Evolutionary conservation across 64 coral and sea anemone genomes (phyloP).

Genomic region (Catalaphyllia jardinei): DNA sequence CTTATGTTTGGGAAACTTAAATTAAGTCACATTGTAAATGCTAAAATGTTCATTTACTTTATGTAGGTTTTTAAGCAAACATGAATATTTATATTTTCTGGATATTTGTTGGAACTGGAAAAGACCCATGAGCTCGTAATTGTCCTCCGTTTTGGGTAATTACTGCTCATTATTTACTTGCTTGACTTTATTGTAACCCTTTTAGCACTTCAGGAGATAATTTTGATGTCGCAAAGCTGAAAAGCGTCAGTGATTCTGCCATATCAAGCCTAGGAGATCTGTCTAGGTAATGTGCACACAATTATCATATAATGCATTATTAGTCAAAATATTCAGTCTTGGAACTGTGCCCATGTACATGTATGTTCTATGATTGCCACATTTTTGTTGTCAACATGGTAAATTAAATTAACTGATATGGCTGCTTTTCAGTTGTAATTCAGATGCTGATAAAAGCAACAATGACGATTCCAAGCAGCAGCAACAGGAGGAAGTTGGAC

Average conservation of each 20-base stretch:
- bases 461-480: background rate
- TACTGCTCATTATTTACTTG: too few species aligned
- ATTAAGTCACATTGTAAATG: too few species aligned
- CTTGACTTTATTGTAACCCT: too few species aligned
- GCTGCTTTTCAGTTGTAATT: background rate
- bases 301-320: background rate
- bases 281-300: background rate
- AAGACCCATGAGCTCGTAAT: too few species aligned
- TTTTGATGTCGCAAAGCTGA: background rate
- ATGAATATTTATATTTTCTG: too few species aligned
- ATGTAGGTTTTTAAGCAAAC: too few species aligned
- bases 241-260: background rate
- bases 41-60: too few species aligned
- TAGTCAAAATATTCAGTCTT: background rate
- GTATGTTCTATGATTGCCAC: too few species aligned
- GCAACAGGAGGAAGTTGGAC: background rate
- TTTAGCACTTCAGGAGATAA: background rate
- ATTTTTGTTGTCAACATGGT: background rate
- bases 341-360: too few species aligned
- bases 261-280: background rate
- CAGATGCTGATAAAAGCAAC: background rate
- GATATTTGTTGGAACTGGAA: too few species aligned
- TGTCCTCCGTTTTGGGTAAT: too few species aligned
- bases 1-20: too few species aligned
- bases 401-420: background rate